Conservation (phyloP, 2,888 invertebrate species). For the Cordilura impudica region DNA sequence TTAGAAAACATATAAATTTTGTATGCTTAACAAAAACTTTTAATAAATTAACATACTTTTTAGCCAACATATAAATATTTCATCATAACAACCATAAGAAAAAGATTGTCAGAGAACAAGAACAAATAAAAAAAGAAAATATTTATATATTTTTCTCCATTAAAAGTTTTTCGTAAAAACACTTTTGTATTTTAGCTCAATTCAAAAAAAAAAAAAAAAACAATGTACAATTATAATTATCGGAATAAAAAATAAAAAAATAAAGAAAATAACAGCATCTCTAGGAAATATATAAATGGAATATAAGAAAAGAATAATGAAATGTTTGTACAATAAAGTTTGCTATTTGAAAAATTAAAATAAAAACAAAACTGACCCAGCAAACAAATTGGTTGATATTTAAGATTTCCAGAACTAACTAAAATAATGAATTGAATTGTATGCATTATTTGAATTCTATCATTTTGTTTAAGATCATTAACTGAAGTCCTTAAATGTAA, state of each 20-base stretch:
- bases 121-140: too few species aligned
- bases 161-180: not conserved
- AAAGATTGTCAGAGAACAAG: conserved; percentile 5
- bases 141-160: not conserved
- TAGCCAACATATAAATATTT: not conserved
- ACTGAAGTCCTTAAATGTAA: too few species aligned
- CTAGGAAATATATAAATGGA: not conserved
- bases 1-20: not conserved
- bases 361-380: not conserved
- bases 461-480: too few species aligned
- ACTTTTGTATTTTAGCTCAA: not conserved
- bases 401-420: too few species aligned
- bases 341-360: conserved; percentile 8
- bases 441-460: too few species aligned
- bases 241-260: not conserved
- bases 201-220: not conserved
- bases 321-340: conserved; percentile 43
- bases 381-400: too few species aligned
- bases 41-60: not conserved
- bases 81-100: not conserved
- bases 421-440: too few species aligned
- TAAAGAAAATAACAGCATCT: not conserved
- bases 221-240: not conserved
- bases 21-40: not conserved
- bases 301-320: conserved; percentile 11